A percentile compares a stretch with the other conserved stretches of the same genome.
Conservation (phyloP, 2,888 invertebrate genomes). For the Tachina fera region DNA sequence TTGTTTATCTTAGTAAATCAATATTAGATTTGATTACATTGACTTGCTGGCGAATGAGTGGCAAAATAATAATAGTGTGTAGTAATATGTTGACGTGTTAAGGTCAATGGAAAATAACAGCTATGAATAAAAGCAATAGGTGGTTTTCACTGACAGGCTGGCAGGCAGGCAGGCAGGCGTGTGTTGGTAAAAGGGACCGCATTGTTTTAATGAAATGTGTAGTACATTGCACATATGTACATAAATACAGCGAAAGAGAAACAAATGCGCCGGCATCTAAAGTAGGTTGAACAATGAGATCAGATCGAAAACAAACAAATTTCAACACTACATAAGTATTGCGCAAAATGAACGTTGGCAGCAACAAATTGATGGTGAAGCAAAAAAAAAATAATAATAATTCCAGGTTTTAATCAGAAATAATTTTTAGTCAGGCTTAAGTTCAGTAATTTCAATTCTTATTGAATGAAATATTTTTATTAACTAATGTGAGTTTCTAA, state of each 20-base stretch:
- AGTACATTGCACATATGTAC: no score
- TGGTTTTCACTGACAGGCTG: slow-evolving; percentile 22
- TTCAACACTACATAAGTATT: not conserved
- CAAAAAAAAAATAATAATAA: not conserved
- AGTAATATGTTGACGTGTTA: slow-evolving; percentile 48
- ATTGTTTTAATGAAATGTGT: slow-evolving; percentile 1
- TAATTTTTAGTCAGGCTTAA: no score
- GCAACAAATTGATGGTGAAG: not conserved
- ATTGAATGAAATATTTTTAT: no score
- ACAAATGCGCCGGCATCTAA: slow-evolving; percentile 1
- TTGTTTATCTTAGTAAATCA: slow-evolving; percentile 70
- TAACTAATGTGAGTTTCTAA: no score
- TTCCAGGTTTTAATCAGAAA: no score
- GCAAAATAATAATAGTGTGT: slow-evolving; percentile 51
- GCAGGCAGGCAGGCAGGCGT: not conserved
- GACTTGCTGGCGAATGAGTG: slow-evolving; percentile 53
- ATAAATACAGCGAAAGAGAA: not conserved
- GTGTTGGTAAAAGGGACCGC: slow-evolving; percentile 8
- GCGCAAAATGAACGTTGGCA: not conserved
- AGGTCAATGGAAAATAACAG: slow-evolving; percentile 53
- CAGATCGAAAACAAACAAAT: slow-evolving; percentile 23
- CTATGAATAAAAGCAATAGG: slow-evolving; percentile 16
- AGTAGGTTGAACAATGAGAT: slow-evolving; percentile 20
- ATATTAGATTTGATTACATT: slow-evolving; percentile 67
- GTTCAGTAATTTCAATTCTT: no score